Evolutionary conservation across 2,797 vertebrate species (phyloP).

Genomic region (Enteromius thamalakanensis): DNA sequence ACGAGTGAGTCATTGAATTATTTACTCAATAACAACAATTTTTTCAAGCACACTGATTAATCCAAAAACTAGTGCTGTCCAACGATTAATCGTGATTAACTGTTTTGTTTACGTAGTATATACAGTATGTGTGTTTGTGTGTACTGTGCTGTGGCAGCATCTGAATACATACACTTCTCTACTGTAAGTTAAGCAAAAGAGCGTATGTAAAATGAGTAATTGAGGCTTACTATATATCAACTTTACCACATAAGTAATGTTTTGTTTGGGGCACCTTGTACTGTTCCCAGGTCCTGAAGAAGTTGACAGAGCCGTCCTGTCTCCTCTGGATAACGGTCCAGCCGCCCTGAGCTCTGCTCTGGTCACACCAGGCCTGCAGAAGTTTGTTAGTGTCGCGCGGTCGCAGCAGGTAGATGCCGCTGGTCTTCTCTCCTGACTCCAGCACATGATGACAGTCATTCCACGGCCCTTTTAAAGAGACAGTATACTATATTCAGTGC

Average conservation of each 20-base stretch:
- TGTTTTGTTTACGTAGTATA: no score
- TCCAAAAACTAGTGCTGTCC: neutral
- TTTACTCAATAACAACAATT: neutral
- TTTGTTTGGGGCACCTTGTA: conserved; percentile 81
- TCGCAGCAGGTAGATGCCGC: conserved; percentile 84
- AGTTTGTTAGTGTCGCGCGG: conserved; percentile 76
- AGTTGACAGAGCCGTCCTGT: conserved; percentile 89
- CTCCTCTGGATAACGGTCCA: conserved; percentile 91
- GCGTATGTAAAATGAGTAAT: neutral
- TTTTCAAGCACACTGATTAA: neutral
- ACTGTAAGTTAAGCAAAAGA: neutral
- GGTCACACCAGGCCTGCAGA: conserved; percentile 91
- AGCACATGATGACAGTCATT: conserved; percentile 84
- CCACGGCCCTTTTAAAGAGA: conserved; percentile 84
- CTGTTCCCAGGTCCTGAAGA: conserved; percentile 91
- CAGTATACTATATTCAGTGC: neutral
- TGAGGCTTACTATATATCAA: neutral
- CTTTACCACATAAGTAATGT: neutral
- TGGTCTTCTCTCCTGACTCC: conserved; percentile 78
- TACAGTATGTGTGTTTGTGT: no score
- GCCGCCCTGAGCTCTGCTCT: conserved; percentile 81
- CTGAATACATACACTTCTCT: neutral
- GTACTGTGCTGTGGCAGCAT: neutral
- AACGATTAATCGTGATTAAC: neutral
- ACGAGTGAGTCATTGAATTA: neutral